These are phyloP conservation scores for Noctilio leporinus DNA, from an alignment of 2,113 vertebrate genomes.

Conservation along the genomic window DNA sequence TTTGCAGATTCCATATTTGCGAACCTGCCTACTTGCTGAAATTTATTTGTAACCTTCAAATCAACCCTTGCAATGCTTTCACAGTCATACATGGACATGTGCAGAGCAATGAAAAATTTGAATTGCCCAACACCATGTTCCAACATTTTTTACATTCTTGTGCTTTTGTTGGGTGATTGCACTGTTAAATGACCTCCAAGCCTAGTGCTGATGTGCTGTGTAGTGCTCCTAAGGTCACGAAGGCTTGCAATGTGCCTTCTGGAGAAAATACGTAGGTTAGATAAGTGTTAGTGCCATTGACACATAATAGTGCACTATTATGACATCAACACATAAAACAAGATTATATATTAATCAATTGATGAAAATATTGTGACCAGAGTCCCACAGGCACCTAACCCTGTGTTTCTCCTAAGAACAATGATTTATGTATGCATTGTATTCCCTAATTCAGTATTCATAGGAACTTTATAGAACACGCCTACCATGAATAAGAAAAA, in stretches of 20 bases:
- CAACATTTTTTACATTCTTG: background rate
- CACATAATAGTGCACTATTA: background rate
- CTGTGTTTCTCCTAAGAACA: background rate
- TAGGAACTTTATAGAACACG: background rate
- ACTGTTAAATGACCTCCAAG: background rate
- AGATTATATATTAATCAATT: background rate
- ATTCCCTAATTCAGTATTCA: background rate
- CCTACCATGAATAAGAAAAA: background rate
- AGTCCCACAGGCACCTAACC: background rate
- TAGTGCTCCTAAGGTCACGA: background rate
- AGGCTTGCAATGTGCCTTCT: background rate
- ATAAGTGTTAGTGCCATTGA: background rate
- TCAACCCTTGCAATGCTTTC: background rate
- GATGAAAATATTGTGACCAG: background rate
- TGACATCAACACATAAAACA: background rate
- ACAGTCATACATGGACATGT: background rate
- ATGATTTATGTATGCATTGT: too few species aligned
- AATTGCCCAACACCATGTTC: background rate
- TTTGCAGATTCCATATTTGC: background rate
- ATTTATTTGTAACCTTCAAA: background rate
- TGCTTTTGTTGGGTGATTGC: background rate
- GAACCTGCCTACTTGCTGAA: background rate
- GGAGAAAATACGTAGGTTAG: background rate
- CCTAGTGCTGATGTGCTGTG: background rate
- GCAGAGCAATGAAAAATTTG: background rate